Evolutionary conservation across 2,113 vertebrate species (phyloP), one percentile per base, ranked within the genome.

Genomic region (Poecilia latipinna): DNA sequence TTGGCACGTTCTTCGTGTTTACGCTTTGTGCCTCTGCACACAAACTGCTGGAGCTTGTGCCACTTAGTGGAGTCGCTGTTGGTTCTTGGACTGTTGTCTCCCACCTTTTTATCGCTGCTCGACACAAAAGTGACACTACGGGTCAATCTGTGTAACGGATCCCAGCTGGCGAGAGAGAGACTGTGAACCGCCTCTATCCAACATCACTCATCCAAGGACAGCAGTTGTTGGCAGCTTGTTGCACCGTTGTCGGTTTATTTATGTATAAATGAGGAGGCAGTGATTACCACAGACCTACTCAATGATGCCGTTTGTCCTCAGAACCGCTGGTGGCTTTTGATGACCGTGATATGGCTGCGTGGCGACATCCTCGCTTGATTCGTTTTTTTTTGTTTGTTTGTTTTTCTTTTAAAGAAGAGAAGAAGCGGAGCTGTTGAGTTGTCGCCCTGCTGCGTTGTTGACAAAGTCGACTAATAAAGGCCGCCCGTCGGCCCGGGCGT

Each of bases 81-180:
- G 44, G 78, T 85, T 74, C 78, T 79, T 66, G 80, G 79, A 70
- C 71, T 32, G 35, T 80, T 66, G 77, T 79, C 61, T 83, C 75
- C 74, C 76, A 80, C 78, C 79, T 78, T 87, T 88, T 87, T 79
- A 83, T 85, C 62, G 12, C 71, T 6, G n/a, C 77, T 82, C 73
- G 77, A 69, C 79, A 82, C 72, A 74, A 17, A 85, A 86, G 87
- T 86, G 88, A 89, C 85, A 61, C 31, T 54, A 74, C 17, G 62
- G 77, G 66, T 88, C 79, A 75, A 79, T 54, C 83, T 74, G 72
- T 67, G 64, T 60, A 80, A 79, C 62, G 12, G 61, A 65, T 32
- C 80, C 35, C 72, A 72, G 83, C 82, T 83, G 89, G 85, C 80
- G 35, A 35, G 70, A 7, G 3, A 69, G 3, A 71, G 35, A n/a